Conservation (phyloP, 2,797 vertebrate genomes). For the Sebastes taczanowskii region DNA sequence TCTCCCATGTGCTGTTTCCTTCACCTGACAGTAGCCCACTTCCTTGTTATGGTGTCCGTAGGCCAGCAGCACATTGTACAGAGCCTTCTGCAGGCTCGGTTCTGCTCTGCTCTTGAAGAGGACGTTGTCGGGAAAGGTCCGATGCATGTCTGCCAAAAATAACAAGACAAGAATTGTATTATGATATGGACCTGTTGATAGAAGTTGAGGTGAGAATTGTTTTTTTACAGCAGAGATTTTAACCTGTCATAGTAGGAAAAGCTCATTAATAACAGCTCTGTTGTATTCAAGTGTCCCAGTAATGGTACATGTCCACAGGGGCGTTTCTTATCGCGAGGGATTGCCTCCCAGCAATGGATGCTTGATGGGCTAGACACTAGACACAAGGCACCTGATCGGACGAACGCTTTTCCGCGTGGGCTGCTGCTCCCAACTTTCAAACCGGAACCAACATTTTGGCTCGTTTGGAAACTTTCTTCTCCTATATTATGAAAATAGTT, state of each 20-base stretch:
- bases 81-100: constrained; percentile 85
- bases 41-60: constrained; percentile 91
- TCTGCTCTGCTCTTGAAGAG: constrained; percentile 87
- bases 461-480: too few species aligned
- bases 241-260: background rate
- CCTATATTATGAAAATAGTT: too few species aligned
- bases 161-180: background rate
- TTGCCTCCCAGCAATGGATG: too few species aligned
- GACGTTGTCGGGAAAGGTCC: constrained; percentile 96
- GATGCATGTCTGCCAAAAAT: constrained; percentile 87
- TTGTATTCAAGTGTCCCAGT: background rate
- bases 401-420: too few species aligned
- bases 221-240: background rate
- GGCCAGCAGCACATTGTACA: constrained; percentile 92
- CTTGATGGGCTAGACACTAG: too few species aligned
- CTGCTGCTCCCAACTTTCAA: too few species aligned
- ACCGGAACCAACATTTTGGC: too few species aligned
- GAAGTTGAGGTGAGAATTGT: background rate
- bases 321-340: too few species aligned
- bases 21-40: constrained; percentile 96
- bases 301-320: too few species aligned
- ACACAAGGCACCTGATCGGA: too few species aligned
- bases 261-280: background rate
- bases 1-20: background rate
- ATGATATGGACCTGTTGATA: background rate